phyloP scores from a whole-genome alignment of 2,113 vertebrate species.

The Alouatta palliata region DNA sequence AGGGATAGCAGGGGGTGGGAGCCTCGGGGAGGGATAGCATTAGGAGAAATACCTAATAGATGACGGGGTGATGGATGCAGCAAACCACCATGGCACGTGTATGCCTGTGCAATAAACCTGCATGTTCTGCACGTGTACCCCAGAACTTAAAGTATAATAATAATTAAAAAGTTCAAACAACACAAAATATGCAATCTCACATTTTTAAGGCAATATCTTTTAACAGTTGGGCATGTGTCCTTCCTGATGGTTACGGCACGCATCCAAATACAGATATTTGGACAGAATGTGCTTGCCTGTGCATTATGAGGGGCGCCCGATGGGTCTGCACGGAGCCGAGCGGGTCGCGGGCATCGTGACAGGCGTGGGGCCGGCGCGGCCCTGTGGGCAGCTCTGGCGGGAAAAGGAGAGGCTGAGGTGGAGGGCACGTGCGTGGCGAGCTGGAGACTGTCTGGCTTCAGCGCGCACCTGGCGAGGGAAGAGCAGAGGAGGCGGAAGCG shows the following conservation, averaged over 20 bases:
- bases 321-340: fast-evolving
- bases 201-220: neutral
- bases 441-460: constrained; percentile 46
- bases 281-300: neutral
- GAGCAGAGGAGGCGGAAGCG: constrained; percentile 77
- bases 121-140: too few species aligned
- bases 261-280: neutral
- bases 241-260: neutral
- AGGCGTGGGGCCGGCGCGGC: fast-evolving
- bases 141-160: too few species aligned
- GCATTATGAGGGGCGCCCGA: neutral
- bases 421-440: fast-evolving
- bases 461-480: constrained; percentile 78
- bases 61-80: too few species aligned
- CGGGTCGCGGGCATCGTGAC: neutral
- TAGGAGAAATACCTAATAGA: too few species aligned
- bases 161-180: neutral
- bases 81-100: too few species aligned
- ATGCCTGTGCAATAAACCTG: too few species aligned
- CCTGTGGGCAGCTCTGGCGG: neutral
- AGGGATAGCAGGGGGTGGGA: too few species aligned
- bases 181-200: neutral
- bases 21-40: too few species aligned
- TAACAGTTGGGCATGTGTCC: neutral
- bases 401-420: fast-evolving